Conservation (phyloP, 2,888 invertebrate species). For the Drosophila robusta region DNA sequence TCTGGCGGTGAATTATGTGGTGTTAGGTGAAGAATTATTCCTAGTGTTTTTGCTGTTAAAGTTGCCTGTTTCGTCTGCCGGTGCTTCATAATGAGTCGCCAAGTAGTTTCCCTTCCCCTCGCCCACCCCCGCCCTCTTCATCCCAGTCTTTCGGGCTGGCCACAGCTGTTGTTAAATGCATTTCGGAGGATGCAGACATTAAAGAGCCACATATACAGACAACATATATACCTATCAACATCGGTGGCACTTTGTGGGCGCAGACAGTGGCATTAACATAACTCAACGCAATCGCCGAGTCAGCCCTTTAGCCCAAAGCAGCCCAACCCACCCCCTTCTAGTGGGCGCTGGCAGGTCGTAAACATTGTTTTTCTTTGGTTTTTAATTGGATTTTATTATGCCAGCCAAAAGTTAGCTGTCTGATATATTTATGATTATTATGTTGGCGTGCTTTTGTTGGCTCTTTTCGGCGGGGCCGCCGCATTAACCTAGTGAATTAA, state of each 20-base stretch:
- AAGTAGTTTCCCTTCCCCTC: neutral
- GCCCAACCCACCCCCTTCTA: conserved; percentile 16
- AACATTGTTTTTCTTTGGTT: conserved; percentile 81
- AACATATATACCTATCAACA: conserved; percentile 28
- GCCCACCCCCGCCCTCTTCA: too few relatives aligned
- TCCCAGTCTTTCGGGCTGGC: neutral
- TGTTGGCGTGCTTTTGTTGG: conserved; percentile 74
- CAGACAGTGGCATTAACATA: conserved; percentile 73
- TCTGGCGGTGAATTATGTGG: conserved; percentile 65
- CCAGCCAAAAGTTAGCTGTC: conserved; percentile 71
- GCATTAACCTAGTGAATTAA: conserved; percentile 2
- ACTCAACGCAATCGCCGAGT: conserved; percentile 64
- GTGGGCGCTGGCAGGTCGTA: conserved; percentile 70
- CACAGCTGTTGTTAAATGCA: conserved; percentile 54
- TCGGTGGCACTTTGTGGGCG: conserved; percentile 71
- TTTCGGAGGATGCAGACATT: conserved; percentile 48
- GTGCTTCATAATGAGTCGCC: conserved; percentile 31
- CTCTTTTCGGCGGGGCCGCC: conserved; percentile 62
- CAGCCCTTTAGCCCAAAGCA: conserved; percentile 46
- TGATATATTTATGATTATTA: conserved; percentile 84
- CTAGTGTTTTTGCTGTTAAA: conserved; percentile 11
- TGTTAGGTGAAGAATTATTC: conserved; percentile 53
- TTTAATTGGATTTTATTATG: conserved; percentile 82
- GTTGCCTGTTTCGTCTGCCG: conserved; percentile 35
- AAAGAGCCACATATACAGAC: conserved; percentile 22